A percentile compares a stretch with the other conserved stretches of the same genome.
These are phyloP conservation scores for Magallana angulata DNA, from an alignment of 1,140 invertebrate species.

Conservation along the genomic window DNA sequence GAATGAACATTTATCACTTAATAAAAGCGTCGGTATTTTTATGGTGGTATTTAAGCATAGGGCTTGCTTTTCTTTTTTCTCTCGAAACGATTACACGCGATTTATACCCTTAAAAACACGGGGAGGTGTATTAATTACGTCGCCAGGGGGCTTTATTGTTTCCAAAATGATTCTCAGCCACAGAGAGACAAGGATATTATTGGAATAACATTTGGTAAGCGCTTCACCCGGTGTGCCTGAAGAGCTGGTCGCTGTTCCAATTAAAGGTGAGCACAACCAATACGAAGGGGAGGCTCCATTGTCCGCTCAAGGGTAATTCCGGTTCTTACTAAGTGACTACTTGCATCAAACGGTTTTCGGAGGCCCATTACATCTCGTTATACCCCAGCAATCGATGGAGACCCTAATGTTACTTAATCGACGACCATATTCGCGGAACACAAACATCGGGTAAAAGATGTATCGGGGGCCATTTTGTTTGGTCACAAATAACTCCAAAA, in stretches of 20 bases:
- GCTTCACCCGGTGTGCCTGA: slow-evolving; percentile 11
- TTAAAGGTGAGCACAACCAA: slow-evolving; percentile 1
- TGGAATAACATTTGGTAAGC: slow-evolving; percentile 36
- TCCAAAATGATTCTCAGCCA: slow-evolving; percentile 28
- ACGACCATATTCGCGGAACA: background rate
- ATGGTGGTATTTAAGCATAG: background rate
- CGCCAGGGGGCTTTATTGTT: background rate
- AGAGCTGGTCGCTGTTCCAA: background rate
- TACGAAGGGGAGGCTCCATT: background rate
- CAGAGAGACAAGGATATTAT: slow-evolving; percentile 23
- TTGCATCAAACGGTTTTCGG: background rate
- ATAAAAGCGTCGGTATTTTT: slow-evolving; percentile 16
- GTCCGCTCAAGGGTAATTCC: slow-evolving; percentile 10
- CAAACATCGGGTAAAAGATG: slow-evolving; percentile 8
- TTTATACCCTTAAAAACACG: background rate
- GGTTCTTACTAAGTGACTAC: background rate
- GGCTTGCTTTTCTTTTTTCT: background rate
- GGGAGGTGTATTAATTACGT: slow-evolving; percentile 22
- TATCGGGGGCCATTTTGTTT: background rate
- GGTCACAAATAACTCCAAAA: slow-evolving; percentile 9
- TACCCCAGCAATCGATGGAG: slow-evolving; percentile 6
- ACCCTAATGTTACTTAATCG: slow-evolving; percentile 14
- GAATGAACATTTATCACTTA: slow-evolving; percentile 38
- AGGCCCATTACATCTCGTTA: slow-evolving; percentile 26
- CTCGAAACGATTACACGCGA: background rate